Base-by-base conservation (phyloP, 2,113 vertebrate species). In the Promerops cafer region DNA sequence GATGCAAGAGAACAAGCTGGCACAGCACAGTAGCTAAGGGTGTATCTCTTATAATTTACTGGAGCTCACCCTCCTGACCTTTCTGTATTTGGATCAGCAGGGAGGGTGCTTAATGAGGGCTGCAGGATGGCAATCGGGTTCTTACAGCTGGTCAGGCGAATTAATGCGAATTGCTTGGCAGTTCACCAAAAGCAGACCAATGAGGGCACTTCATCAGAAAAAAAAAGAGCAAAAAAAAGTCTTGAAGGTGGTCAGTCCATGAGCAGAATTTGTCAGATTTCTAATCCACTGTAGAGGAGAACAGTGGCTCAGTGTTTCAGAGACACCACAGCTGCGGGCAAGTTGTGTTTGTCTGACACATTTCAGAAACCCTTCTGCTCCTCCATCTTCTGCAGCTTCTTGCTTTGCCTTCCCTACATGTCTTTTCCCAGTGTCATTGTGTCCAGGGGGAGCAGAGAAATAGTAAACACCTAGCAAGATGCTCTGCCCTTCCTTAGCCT, bases 111-210 rank as follows among this genome's bases (percentile, higher is more conserved):
- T 95, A 95, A 96, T 91, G 90, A 93, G 92, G 81, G 74, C 65
- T 52, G 13, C 3, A 5, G 86, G 85, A 95, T 75, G 82, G 93
- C 90, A 80, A 24, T 30, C 0, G 33, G n/a, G 66, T 76, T 88
- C 94, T 79, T 88, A 74, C 75, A 80, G 88, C 92, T 83, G 92
- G 94, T 72, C 95, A 92, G 76, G 90, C 50, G 2, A 93, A 93
- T 83, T 74, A 83, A 76, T 77, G 85, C 0, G 7, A 80, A 86
- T 90, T 88, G 52, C 92, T 86, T 96, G 92, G 90, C 90, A 42
- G 71, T 37, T 92, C 53, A 71, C 79, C 88, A 80, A 57, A 69
- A 76, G 42, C 71, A 80, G 66, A 49, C 45, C 94, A 69, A 57
- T 49, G 54, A 92, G n/a, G 42, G 49, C n/a, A 72, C 75, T 93